Conservation (phyloP, 2,888 invertebrate species). For the Lasiommata megera region DNA sequence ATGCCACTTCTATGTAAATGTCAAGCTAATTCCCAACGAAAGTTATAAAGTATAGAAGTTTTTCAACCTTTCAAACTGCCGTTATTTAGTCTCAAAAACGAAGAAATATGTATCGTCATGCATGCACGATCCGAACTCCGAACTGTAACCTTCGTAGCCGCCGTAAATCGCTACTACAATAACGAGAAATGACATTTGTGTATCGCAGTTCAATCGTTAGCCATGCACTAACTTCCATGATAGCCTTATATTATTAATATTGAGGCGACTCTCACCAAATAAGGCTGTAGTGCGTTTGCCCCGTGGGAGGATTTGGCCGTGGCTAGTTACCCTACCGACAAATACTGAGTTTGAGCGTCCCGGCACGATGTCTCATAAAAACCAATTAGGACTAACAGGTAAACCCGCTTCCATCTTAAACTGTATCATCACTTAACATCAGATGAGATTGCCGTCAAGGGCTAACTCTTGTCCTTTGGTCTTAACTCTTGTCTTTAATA, state of each 20-base stretch:
- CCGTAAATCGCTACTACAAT: constrained; percentile 27
- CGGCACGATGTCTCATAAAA: too few species aligned
- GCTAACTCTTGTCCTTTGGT: too few species aligned
- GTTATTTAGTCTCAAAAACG: constrained; percentile 25
- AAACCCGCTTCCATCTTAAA: too few species aligned
- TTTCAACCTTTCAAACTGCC: constrained; percentile 13
- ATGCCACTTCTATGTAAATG: constrained; percentile 3
- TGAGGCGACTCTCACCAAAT: too few species aligned
- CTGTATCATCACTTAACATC: too few species aligned
- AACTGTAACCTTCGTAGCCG: constrained; percentile 37
- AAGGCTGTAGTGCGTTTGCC: too few species aligned
- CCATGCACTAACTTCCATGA: constrained; percentile 10
- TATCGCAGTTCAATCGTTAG: constrained; percentile 17
- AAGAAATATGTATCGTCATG: constrained; percentile 32
- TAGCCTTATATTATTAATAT: constrained; percentile 7
- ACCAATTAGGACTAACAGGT: too few species aligned
- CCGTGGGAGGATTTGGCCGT: too few species aligned
- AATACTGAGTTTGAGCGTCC: too few species aligned
- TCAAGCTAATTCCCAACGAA: constrained; percentile 12
- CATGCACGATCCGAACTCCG: constrained; percentile 38
- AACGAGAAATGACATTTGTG: constrained; percentile 28
- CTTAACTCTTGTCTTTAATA: too few species aligned
- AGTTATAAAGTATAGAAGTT: constrained; percentile 14
- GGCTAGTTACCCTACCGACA: too few species aligned
- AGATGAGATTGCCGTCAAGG: too few species aligned